A percentile compares a stretch with the other conserved stretches of the same genome.
Evolutionary conservation across 2,113 vertebrate genomes (phyloP).

Genomic region (Nicator chloris): DNA sequence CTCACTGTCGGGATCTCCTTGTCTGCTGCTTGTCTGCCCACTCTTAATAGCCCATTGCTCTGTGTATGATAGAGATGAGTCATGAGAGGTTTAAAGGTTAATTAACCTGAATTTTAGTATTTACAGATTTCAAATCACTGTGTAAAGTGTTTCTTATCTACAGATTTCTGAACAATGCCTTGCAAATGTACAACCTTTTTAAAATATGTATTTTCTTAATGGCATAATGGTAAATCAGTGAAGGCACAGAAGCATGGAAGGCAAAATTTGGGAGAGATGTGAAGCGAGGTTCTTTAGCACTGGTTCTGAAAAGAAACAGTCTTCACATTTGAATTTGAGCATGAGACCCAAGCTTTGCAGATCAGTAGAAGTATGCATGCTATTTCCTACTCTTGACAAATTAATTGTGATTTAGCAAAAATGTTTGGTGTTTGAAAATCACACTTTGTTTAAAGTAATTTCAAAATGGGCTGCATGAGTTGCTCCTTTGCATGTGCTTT

Average conservation of each 20-base stretch:
- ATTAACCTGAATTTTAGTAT: background rate
- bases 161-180: background rate
- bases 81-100: background rate
- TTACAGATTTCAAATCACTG: background rate
- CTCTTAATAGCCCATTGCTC: background rate
- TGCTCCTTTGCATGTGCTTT: background rate
- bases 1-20: background rate
- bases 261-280: background rate
- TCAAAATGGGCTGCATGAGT: background rate
- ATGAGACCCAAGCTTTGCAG: background rate
- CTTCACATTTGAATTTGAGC: accelerated
- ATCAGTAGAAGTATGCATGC: background rate
- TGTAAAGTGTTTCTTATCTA: background rate
- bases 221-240: background rate
- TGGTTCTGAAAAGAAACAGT: background rate
- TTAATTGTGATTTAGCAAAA: background rate
- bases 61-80: background rate
- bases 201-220: background rate
- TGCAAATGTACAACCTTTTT: background rate
- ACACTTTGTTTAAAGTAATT: background rate
- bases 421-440: background rate
- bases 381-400: background rate
- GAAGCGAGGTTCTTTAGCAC: background rate
- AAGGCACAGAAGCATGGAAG: background rate
- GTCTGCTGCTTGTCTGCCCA: background rate